Conservation (phyloP, 2,888 invertebrate species). For the Amphiduros pacificus region DNA sequence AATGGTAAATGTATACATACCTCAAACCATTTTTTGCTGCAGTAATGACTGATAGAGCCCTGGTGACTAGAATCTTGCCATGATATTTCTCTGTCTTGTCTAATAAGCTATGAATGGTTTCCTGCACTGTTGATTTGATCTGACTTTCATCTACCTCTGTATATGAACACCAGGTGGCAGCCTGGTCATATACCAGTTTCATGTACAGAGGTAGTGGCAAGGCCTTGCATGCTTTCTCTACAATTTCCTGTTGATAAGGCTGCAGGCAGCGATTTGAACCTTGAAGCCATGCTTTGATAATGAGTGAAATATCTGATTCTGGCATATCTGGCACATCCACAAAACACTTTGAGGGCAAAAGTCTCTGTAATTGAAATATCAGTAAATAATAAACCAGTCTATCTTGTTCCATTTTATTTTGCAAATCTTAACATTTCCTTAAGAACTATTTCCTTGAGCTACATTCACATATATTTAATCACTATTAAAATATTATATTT, state of each 20-base stretch:
- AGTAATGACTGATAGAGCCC: constrained; percentile 23
- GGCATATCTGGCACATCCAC: neutral
- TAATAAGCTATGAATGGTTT: constrained; percentile 9
- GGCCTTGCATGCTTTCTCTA: neutral
- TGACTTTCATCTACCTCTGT: constrained; percentile 19
- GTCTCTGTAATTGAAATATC: neutral
- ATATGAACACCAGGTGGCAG: constrained; percentile 22
- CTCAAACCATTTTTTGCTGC: constrained; percentile 25
- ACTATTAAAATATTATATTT: too few relatives aligned
- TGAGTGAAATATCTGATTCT: neutral
- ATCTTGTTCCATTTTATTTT: too few relatives aligned
- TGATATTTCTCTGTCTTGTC: constrained; percentile 20
- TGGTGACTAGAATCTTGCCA: constrained; percentile 14
- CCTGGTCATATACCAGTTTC: constrained; percentile 22
- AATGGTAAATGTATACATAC: too few relatives aligned
- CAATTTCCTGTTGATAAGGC: neutral
- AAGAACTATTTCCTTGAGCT: too few relatives aligned
- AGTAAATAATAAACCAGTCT: too few relatives aligned
- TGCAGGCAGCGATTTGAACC: neutral
- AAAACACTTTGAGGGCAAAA: neutral
- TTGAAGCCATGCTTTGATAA: neutral
- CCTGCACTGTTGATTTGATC: neutral
- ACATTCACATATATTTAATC: too few relatives aligned
- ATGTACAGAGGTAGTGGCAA: constrained; percentile 18
- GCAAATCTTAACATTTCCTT: too few relatives aligned